These are phyloP conservation scores for Lichenostomus cassidix DNA, from an alignment of 2,113 vertebrate genomes.

Conservation along the genomic window DNA sequence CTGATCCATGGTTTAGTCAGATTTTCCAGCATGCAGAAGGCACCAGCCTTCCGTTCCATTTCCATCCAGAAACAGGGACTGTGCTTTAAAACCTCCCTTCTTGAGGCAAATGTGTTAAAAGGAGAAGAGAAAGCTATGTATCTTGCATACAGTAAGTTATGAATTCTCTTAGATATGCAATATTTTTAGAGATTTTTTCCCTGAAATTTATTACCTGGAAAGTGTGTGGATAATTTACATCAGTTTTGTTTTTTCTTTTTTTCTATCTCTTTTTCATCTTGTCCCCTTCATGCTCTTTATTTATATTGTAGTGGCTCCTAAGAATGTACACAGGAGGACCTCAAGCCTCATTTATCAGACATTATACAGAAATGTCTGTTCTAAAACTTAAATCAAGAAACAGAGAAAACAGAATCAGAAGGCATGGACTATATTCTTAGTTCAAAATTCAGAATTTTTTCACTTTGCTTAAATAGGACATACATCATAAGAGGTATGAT, in stretches of 20 bases:
- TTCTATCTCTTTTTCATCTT: background rate
- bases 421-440: background rate
- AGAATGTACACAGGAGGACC: background rate
- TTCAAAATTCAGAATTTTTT: background rate
- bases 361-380: background rate
- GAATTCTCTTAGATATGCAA: background rate
- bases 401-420: background rate
- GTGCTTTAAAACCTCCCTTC: background rate
- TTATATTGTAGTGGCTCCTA: background rate
- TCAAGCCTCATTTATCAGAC: background rate
- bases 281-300: background rate
- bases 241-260: background rate
- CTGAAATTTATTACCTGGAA: background rate
- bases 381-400: background rate
- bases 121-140: background rate
- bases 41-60: background rate
- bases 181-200: background rate
- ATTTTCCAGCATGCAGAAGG: background rate
- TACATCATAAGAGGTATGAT: background rate
- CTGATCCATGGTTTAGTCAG: background rate
- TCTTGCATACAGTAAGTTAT: background rate
- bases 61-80: background rate
- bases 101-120: background rate
- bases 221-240: background rate
- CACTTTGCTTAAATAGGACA: background rate